phyloP scores from a whole-genome alignment of 92 coral and sea anemone genomes.

The Porites evermanni region DNA sequence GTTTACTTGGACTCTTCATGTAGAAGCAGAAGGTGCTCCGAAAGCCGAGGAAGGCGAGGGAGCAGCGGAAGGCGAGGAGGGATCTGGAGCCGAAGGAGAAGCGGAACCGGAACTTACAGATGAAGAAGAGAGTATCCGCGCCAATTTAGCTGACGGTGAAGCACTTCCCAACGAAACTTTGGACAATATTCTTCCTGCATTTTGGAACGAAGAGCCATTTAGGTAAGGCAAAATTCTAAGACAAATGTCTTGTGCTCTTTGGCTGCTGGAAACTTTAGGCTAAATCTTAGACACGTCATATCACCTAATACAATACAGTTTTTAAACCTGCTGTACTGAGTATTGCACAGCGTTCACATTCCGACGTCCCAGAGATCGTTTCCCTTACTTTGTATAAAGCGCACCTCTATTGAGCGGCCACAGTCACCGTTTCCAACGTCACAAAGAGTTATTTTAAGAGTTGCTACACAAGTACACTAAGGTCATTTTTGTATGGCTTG shows the following conservation, averaged over 20 bases:
- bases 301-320: too few relatives aligned
- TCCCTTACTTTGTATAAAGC: too few relatives aligned
- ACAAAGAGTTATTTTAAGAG: too few relatives aligned
- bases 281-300: background rate
- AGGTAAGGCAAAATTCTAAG: constrained; percentile 48
- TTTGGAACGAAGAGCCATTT: constrained; percentile 99
- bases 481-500: too few relatives aligned
- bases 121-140: constrained; percentile 89
- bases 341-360: too few relatives aligned
- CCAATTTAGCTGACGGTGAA: constrained; percentile 88
- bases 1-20: background rate
- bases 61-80: constrained; percentile 46
- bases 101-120: constrained; percentile 87
- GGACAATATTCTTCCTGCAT: constrained; percentile 86
- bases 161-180: constrained; percentile 79
- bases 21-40: constrained; percentile 25
- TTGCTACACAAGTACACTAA: too few relatives aligned
- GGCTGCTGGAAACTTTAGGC: background rate
- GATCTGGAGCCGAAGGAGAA: constrained; percentile 48
- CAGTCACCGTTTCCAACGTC: too few relatives aligned
- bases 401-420: too few relatives aligned
- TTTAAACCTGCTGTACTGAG: too few relatives aligned
- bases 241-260: background rate
- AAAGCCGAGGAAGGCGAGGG: constrained; percentile 38
- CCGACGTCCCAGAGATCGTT: too few relatives aligned